Percentiles rank a stretch among this genome's conserved stretches.
Conservation (phyloP, 1,140 invertebrate genomes). For the Cydia strobilella region DNA sequence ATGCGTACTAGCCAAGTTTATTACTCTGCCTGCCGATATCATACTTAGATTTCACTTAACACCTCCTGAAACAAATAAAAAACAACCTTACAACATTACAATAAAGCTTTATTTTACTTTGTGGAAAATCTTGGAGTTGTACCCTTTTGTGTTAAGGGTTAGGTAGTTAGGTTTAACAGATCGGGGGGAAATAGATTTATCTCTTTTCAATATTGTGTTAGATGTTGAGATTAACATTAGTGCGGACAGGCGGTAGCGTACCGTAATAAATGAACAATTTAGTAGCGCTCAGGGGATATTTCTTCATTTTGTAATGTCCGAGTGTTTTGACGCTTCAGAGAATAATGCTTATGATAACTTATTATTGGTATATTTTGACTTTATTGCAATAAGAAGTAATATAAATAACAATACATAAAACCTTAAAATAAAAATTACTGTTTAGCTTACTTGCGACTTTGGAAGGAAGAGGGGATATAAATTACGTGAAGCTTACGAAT, state of each 20-base stretch:
- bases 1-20: constrained; percentile 56
- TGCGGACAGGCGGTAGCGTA: constrained; percentile 25
- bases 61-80: constrained; percentile 9
- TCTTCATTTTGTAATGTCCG: constrained; percentile 10
- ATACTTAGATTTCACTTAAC: constrained; percentile 66
- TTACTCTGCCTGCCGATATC: constrained; percentile 60
- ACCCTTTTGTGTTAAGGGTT: constrained; percentile 49
- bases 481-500: too few relatives aligned
- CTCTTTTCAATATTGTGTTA: constrained; percentile 53
- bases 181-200: constrained; percentile 60
- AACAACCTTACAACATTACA: not conserved
- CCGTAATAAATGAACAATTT: constrained; percentile 27
- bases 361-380: too few relatives aligned
- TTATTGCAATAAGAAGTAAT: too few relatives aligned
- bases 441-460: too few relatives aligned
- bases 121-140: constrained; percentile 30
- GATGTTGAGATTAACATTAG: constrained; percentile 28
- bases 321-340: constrained; percentile 7
- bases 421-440: too few relatives aligned
- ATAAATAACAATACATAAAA: too few relatives aligned
- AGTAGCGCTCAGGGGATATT: not conserved
- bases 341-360: not conserved
- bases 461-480: too few relatives aligned
- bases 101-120: not conserved
- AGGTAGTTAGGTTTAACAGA: constrained; percentile 44